Conservation (phyloP, 2,888 invertebrate genomes). For the Galeruca laticollis region DNA sequence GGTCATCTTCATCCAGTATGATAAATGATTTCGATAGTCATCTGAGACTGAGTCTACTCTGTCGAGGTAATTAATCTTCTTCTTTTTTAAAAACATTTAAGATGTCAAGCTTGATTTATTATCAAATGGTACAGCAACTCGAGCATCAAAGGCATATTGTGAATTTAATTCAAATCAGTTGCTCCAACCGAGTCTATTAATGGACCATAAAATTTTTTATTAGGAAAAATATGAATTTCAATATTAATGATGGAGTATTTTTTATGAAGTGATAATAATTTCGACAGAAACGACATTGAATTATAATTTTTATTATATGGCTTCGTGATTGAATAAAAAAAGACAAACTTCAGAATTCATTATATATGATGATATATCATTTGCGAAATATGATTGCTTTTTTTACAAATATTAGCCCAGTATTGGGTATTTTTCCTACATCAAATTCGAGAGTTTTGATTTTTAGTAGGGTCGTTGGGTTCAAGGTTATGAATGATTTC, state of each 20-base stretch:
- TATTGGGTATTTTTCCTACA: too few species aligned
- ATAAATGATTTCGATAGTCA: background rate
- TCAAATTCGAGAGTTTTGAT: too few species aligned
- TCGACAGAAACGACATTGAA: too few species aligned
- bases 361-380: too few species aligned
- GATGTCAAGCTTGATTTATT: slow-evolving; percentile 5
- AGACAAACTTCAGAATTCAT: too few species aligned
- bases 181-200: background rate
- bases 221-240: background rate
- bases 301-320: too few species aligned
- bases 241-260: background rate
- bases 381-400: too few species aligned
- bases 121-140: background rate
- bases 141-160: background rate
- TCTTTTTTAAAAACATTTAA: slow-evolving; percentile 17
- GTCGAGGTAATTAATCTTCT: slow-evolving; percentile 6
- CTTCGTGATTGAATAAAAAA: too few species aligned
- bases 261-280: background rate
- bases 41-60: background rate
- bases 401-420: too few species aligned
- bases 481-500: too few species aligned
- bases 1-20: background rate
- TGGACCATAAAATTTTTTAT: background rate
- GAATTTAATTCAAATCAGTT: background rate
- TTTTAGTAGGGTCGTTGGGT: too few species aligned